phyloP scores from a whole-genome alignment of 1,140 invertebrate genomes.

The Triops longicaudatus region DNA sequence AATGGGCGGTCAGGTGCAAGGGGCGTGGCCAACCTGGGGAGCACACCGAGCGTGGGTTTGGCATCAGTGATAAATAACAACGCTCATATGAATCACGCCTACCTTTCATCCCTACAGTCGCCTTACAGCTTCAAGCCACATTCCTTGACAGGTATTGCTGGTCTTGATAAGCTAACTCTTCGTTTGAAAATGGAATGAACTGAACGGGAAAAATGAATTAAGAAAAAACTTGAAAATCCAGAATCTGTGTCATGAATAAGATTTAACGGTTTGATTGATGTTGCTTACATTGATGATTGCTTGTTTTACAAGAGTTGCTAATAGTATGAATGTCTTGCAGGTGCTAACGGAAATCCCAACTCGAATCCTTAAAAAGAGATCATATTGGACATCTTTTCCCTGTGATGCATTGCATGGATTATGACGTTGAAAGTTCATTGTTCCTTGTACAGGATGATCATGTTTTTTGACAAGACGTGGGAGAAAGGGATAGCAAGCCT shows the following conservation, averaged over 20 bases:
- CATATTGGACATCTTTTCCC: not conserved
- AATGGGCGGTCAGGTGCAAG: slow-evolving; percentile 1
- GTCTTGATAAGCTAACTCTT: not conserved
- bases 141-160: slow-evolving; percentile 9
- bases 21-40: not conserved
- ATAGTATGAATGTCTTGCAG: not conserved
- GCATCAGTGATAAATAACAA: not conserved
- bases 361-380: not conserved
- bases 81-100: not conserved
- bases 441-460: not conserved
- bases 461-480: not conserved
- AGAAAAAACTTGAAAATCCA: too few species aligned
- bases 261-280: too few species aligned
- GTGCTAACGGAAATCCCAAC: not conserved
- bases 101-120: not conserved
- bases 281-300: too few species aligned
- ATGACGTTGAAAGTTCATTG: not conserved
- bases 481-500: not conserved
- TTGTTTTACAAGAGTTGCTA: too few species aligned
- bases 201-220: too few species aligned
- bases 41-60: not conserved
- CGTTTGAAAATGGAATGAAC: too few species aligned
- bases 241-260: too few species aligned
- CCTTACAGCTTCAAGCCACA: slow-evolving; percentile 14
- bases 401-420: not conserved